A percentile compares a stretch with the other conserved stretches of the same genome.
phyloP scores from a whole-genome alignment of 30 jellyfish, hydroid and myxozoan species.

The Nemopilema nomurai region DNA sequence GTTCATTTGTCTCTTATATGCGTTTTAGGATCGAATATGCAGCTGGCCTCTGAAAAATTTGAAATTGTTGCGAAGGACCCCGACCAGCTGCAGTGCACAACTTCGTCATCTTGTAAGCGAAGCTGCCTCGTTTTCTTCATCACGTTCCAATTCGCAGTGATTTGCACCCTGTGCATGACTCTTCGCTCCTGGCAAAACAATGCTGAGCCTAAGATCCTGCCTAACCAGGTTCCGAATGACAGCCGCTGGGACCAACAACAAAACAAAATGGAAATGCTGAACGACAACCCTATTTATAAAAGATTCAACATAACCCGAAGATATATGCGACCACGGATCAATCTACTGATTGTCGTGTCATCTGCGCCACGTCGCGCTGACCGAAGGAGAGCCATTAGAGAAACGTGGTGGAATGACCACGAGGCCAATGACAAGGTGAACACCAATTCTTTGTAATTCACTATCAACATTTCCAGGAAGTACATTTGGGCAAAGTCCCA shows the following conservation, averaged over 20 bases:
- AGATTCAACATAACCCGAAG: conserved; percentile 42
- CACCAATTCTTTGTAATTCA: too few relatives aligned
- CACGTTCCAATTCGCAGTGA: conserved; percentile 30
- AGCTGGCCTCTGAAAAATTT: background rate
- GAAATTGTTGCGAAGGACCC: conserved; percentile 30
- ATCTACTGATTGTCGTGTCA: conserved; percentile 57
- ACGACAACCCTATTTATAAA: conserved; percentile 57
- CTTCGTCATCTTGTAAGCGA: conserved; percentile 59
- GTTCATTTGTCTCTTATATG: background rate
- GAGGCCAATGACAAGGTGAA: conserved; percentile 38
- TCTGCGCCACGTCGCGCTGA: conserved; percentile 74
- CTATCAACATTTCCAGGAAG: background rate
- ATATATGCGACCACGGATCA: conserved; percentile 21
- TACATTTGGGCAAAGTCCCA: too few relatives aligned
- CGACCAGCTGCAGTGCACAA: conserved; percentile 50
- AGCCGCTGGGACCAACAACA: conserved; percentile 13
- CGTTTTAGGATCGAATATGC: background rate
- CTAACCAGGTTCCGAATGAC: background rate
- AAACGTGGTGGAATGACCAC: conserved; percentile 74
- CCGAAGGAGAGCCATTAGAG: conserved; percentile 68
- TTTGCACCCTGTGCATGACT: conserved; percentile 26
- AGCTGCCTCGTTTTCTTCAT: conserved; percentile 46
- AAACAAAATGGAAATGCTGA: conserved; percentile 44
- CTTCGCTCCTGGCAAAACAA: background rate
- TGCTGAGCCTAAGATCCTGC: background rate